phyloP scores from a whole-genome alignment of 92 coral and sea anemone genomes.

The Metridium senile region DNA sequence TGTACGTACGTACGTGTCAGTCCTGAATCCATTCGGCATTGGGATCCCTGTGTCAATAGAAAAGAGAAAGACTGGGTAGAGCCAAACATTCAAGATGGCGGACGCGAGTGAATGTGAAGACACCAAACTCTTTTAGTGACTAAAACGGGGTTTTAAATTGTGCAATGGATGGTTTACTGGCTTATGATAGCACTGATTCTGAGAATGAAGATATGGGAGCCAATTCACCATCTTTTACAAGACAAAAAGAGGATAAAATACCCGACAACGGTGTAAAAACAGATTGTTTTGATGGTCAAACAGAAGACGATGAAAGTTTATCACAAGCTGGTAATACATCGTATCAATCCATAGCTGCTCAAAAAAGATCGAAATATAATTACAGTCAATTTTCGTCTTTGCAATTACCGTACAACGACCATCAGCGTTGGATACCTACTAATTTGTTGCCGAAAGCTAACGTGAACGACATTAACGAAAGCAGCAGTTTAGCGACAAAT shows the following conservation, averaged over 20 bases:
- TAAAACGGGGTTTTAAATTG: too few relatives aligned
- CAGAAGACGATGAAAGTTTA: neutral
- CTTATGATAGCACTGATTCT: conserved; percentile 33
- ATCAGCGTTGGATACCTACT: neutral
- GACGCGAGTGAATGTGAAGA: too few relatives aligned
- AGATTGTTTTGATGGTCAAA: neutral
- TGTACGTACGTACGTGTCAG: too few relatives aligned
- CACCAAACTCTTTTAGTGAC: too few relatives aligned
- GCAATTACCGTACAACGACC: neutral
- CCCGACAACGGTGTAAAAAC: neutral
- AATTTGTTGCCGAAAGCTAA: neutral
- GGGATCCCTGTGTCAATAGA: neutral
- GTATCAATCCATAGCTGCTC: neutral
- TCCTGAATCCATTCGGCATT: too few relatives aligned
- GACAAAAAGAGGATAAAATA: neutral
- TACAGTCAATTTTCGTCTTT: neutral
- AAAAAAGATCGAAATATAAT: neutral
- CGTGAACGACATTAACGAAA: neutral
- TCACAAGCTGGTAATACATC: neutral
- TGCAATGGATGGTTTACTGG: conserved; percentile 40
- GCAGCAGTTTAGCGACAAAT: neutral
- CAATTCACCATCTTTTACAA: neutral
- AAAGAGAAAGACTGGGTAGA: neutral
- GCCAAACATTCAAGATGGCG: conserved; percentile 14
- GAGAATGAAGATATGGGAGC: neutral